Base-by-base conservation (phyloP, 1,140 invertebrate genomes). In the Belonocnema kinseyi region DNA sequence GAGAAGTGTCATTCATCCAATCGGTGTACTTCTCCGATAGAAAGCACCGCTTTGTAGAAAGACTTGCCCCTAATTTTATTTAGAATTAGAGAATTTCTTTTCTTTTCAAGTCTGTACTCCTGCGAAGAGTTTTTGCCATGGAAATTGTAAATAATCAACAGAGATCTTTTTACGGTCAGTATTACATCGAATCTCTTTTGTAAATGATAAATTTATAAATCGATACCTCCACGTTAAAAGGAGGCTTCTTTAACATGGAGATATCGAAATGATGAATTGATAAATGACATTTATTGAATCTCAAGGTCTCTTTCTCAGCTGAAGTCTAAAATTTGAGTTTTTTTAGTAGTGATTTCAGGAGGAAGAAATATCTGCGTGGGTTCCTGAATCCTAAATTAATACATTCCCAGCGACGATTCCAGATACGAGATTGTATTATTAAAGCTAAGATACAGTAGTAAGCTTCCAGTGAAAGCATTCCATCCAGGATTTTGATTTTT, bases 11-110 rank as follows among this genome's bases (percentile, higher is more conserved):
- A 88, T 83, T 54, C 61, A 1, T 80, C 86, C 8, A 88, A 89
- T 74, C 82, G 88, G 19, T 80, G 88, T 14, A 77, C 83, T 2
- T 89, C 90, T 33, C 89, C 90, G 0, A 86, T 91, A 53, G 91
- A 91, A 74, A 91, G 90, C 66, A 92, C 91, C 19, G 89, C 91
- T 74, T 84, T 92, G 40, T 92, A 88, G 86, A 81, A 79, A 74
- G 76, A 66, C 61, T 66, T 66, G 61, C 26, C 61, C 26, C 46
- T 33, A n/a, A 33, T 66, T 21, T 61, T 61, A 61, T 14, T 5
- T 61, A 61, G 58, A 26, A 16, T 46, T 66, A 66, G 61, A 66
- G n/a, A 40, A 66, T 66, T 66, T 66, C 61, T 66, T 66, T 66
- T 66, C 61, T 66, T 66, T 66, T 66, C 61, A 66, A 66, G 61